Base-by-base conservation (phyloP, 2,797 vertebrate species). In the Ibycter americanus region DNA sequence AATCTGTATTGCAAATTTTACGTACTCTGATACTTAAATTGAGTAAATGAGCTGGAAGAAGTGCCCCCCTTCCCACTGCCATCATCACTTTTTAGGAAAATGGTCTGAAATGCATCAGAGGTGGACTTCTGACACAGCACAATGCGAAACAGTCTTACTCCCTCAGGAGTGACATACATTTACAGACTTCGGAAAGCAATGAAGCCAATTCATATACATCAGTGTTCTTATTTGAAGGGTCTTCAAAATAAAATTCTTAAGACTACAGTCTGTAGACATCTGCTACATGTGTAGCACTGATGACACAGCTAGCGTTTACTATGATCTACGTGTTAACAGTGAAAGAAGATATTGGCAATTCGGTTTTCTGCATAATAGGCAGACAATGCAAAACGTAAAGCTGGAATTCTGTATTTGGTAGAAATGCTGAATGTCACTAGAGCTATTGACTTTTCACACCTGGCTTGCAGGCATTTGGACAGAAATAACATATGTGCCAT, bases 381-480 rank as follows among this genome's bases (percentile, higher is more conserved):
- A 95, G 84, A 78, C 87, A 93, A 87, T 79, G 84, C 78, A 97
- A 97, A 98, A 88, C 70, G 89, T 47, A 81, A 77, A 96, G 54
- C 76, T 97, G 78, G 91, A 93, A 93, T 95, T 94, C 84, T 77
- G 42, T 94, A 59, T 91, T 94, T 96, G 83, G 42, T 62, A 87
- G 91, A 94, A 97, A 92, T 86, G 58, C 68, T 97, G 81, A 96
- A 13, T 97, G 95, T 96, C 89, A 96, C 42, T 38, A 89, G 78
- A 97, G 49, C 91, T 86, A 94, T 97, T 98, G 96, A 97, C 94
- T 98, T 77, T 40, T 95, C 90, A 93, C 94, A 97, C 94, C 88
- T 97, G 96, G 87, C 82, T 97, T 89, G 65, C 52, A 94, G 94
- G 84, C 94, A 95, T 96, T 97, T 96, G 87, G 83, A 96, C 92